Base-by-base conservation (phyloP, 2,113 vertebrate genomes). In the Sebastes schlegelii region DNA sequence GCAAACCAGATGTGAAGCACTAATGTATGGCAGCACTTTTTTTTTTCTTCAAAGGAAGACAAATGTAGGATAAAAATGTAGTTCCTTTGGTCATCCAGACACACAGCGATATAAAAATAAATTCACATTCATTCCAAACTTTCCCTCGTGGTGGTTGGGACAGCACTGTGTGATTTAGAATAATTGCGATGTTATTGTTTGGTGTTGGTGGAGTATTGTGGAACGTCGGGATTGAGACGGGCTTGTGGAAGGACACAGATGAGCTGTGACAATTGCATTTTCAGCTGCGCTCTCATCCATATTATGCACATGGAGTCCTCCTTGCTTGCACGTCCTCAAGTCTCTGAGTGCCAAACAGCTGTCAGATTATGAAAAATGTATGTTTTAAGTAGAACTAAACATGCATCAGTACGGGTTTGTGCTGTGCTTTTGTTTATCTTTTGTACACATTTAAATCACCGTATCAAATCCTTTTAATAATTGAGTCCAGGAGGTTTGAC, bases 1-100 rank as follows among this genome's bases (percentile, higher is more conserved):
- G 90, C 89, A 95, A 95, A 96, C 94, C 95, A 96, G 95, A 96
- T 96, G 95, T 95, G 91, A 95, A 92, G 92, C 90, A 86, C 86
- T 90, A 94, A 95, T 85, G 95, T 95, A 95, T 95, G 94, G 94
- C 88, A 92, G 89, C 57, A 42, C 83, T 83, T 92, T 86, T 88
- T 91, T 79, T 85, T 83, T 80, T 74, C 85, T 91, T 93, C 89
- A 90, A 90, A 90, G 80, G 77, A 84, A 88, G 86, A 94, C 91
- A 94, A 93, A 94, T 91, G 85, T 93, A 90, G 84, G 87, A 90
- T 90, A 93, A 93, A 92, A 89, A 91, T 91, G 83, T 82, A 66
- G 81, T 84, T 83, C 91, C 86, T 34, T 34, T 81, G 83, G 85
- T 91, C 79, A 84, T 91, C 70, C 76, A 70, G 49, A 13, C 75